Evolutionary conservation across 2,888 invertebrate genomes (phyloP), one percentile per base, ranked within the genome.

Genomic region (Tenodera sinensis): DNA sequence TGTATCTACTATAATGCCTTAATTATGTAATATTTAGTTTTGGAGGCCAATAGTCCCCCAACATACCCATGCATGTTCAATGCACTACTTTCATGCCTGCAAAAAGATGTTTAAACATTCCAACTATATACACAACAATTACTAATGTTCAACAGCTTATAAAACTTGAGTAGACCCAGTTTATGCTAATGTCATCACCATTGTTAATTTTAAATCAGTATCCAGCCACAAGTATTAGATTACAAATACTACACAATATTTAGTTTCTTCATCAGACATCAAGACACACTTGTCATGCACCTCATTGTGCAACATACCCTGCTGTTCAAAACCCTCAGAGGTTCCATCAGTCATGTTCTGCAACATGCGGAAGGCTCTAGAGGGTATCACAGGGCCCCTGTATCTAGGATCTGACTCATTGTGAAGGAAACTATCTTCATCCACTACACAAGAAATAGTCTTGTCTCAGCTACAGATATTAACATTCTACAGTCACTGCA

Each of bases 311-410:
- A 85, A 71, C 91, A 91, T 92, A 92, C 92, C 91, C 90, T 91
- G 89, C 90, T 91, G 89, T n/a, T 91, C 87, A 92, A 90, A 91
- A 93, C 91, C 91, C 92, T 91, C 91, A 92, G 71, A 88, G 4
- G 87, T 92, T 89, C 92, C 93, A 87, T 94, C 95, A 47, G 96
- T 96, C 95, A 96, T 95, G 91, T 94, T 95, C 93, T 96, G 96
- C 91, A 96, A 94, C 91, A 95, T 95, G 92, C 95, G 94, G 93
- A 96, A 96, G 91, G 96, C 95, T 92, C 95, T 95, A 85, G 96
- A 96, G 25, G 96, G 96, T 92, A 96, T 96, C 90, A 95, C 94
- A 71, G 95, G 94, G 84, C 95, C 95, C 90, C 95, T 94, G 93
- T 95, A 95, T 92, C 95, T 93, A 85, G 95, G 95, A 92, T 96